Conservation (phyloP, 2,888 invertebrate species). For the Cristatella mucedo region DNA sequence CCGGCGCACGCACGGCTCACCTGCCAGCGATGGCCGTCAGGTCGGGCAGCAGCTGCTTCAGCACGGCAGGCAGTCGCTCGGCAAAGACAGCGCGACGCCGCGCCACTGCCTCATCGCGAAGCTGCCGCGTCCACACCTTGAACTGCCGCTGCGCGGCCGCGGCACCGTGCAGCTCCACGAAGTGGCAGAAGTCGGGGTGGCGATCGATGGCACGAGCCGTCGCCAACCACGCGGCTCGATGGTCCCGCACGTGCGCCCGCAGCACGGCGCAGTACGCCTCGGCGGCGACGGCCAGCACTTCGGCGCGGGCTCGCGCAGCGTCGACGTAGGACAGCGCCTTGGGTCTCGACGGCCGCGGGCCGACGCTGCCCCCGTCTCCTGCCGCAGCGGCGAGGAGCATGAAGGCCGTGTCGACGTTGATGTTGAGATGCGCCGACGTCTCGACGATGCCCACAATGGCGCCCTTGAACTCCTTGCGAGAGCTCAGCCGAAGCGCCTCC, state of each 20-base stretch:
- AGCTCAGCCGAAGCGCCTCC: slow-evolving; percentile 72
- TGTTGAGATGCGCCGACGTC: slow-evolving; percentile 84
- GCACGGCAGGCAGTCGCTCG: slow-evolving; percentile 57
- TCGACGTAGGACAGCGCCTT: slow-evolving; percentile 55
- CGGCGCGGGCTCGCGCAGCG: slow-evolving; percentile 67
- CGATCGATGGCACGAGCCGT: slow-evolving; percentile 65
- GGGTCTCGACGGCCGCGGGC: slow-evolving; percentile 37
- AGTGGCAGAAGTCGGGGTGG: slow-evolving; percentile 69
- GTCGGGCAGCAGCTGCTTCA: slow-evolving; percentile 63
- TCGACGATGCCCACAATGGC: slow-evolving; percentile 70
- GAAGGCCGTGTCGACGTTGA: slow-evolving; percentile 75
- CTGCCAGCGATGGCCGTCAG: slow-evolving; percentile 50
- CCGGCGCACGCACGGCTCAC: slow-evolving; percentile 35
- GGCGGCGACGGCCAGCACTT: slow-evolving; percentile 70
- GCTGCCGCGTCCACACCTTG: slow-evolving; percentile 58
- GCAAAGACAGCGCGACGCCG: slow-evolving; percentile 60
- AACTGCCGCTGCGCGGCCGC: slow-evolving; percentile 65
- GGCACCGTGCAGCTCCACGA: slow-evolving; percentile 71
- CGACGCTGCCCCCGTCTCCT: no score
- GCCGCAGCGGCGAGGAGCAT: slow-evolving; percentile 78
- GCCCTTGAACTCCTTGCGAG: slow-evolving; percentile 62
- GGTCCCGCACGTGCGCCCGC: slow-evolving; percentile 58
- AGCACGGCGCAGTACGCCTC: slow-evolving; percentile 77
- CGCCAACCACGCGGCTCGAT: slow-evolving; percentile 50
- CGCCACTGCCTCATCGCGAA: slow-evolving; percentile 63